Percentiles rank a stretch among this genome's conserved stretches.
phyloP scores from a whole-genome alignment of 2,113 vertebrate species.

The Dasypus novemcinctus region DNA sequence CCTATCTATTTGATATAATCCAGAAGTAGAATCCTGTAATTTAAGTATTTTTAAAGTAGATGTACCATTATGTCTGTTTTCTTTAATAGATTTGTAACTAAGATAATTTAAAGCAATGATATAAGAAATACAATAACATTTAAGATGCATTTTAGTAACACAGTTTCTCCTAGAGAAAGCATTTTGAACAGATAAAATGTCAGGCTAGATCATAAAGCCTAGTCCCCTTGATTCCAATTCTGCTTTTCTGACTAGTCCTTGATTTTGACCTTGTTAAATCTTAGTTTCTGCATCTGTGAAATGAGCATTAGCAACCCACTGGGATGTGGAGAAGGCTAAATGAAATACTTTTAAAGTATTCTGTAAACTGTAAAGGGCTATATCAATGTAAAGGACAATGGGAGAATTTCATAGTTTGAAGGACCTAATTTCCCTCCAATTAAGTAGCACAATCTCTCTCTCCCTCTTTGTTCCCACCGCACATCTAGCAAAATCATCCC shows the following conservation, averaged over 20 bases:
- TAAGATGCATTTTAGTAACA: neutral
- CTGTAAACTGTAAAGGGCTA: neutral
- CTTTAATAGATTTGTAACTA: neutral
- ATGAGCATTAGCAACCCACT: neutral
- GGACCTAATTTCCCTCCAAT: neutral
- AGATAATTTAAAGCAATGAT: neutral
- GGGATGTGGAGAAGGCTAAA: neutral
- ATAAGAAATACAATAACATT: neutral
- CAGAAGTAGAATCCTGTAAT: neutral
- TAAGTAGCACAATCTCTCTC: neutral
- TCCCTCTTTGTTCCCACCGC: neutral
- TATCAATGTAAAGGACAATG: neutral
- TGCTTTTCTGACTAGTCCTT: too few species aligned
- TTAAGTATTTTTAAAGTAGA: fast-evolving
- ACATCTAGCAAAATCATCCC: neutral
- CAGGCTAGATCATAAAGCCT: neutral
- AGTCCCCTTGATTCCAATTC: neutral
- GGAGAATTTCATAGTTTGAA: neutral
- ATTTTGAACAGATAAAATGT: neutral
- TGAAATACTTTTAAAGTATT: neutral
- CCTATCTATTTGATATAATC: fast-evolving
- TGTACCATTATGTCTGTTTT: neutral
- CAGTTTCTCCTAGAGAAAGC: too few species aligned
- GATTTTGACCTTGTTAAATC: too few species aligned
- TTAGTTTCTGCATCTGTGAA: too few species aligned